Evolutionary conservation across 2,113 vertebrate genomes (phyloP), one percentile per base, ranked within the genome.

Genomic region (Mesitornis unicolor): DNA sequence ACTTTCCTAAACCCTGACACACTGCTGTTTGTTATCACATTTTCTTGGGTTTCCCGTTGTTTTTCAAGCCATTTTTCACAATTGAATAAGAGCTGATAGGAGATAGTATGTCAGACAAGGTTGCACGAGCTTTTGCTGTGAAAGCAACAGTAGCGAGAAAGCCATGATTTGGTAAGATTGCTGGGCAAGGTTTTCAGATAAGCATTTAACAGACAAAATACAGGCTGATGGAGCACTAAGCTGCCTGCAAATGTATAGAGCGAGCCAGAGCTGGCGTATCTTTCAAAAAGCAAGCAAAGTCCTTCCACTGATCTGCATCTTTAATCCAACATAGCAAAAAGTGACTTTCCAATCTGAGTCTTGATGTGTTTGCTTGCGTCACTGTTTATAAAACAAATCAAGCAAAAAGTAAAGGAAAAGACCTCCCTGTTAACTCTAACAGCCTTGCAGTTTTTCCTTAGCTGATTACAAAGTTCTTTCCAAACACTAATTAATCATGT

Each of bases 381-480:
- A 83, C 48, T 88, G 42, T 83, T 90, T 80, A 69, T 73, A 50
- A 91, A 94, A 85, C 43, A 87, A 93, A 87, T 76, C 36, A 85
- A 85, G 84, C 36, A 82, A 89, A 76, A 94, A 87, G 35, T 70
- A 48, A 70, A 60, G 48, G 35, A 84, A 78, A 84, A 64, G 36
- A 73, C 38, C 45, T 83, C 53, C 60, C 57, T 77, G 45, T 90
- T 91, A 95, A 87, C 51, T 38, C 79, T 88, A 71, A 77, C 31
- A 93, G 29, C 28, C 42, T 89, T 93, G 67, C 36, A 89, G 40
- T 48, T 92, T 91, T 96, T 43, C 75, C 51, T 95, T 94, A 87
- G 63, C 84, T 76, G 59, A 85, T 91, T 70, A 56, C 33, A 51
- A 77, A 94, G 38, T 86, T 77, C 29, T 93, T 76, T 93, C 78